phyloP scores from a whole-genome alignment of 2,113 vertebrate genomes.

The Guaruba guarouba region DNA sequence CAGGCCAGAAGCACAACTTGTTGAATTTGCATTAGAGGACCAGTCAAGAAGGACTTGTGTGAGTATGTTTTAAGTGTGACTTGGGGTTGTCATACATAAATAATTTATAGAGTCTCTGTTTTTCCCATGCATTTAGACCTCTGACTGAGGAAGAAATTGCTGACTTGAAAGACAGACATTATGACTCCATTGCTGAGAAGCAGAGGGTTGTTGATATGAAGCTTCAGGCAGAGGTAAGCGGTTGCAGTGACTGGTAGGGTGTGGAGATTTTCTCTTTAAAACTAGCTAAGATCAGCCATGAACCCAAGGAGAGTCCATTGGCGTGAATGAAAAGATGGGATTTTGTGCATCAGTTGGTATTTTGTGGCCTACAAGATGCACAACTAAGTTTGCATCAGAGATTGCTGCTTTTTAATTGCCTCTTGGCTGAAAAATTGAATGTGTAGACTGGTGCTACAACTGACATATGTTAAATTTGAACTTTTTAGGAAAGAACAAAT shows the following conservation, averaged over 20 bases:
- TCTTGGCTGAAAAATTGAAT: background rate
- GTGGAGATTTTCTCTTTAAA: background rate
- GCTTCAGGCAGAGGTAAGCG: slow-evolving; percentile 85
- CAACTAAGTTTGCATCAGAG: background rate
- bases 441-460: background rate
- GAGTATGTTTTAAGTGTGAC: background rate
- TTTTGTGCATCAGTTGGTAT: background rate
- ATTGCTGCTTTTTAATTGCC: background rate
- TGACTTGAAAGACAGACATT: slow-evolving; percentile 86
- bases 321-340: rapidly evolving
- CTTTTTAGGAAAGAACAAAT: background rate
- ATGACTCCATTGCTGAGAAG: slow-evolving; percentile 87
- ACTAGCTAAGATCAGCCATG: background rate
- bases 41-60: background rate
- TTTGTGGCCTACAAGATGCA: background rate
- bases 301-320: background rate
- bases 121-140: slow-evolving; percentile 72
- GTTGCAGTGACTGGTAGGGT: background rate
- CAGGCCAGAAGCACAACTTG: background rate
- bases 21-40: background rate
- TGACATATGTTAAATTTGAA: background rate
- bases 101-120: background rate
- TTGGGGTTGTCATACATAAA: background rate
- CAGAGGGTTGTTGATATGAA: slow-evolving; percentile 87
- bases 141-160: slow-evolving; percentile 92